These are phyloP conservation scores for Nebria salina DNA, from an alignment of 2,888 invertebrate species.

Conservation along the genomic window DNA sequence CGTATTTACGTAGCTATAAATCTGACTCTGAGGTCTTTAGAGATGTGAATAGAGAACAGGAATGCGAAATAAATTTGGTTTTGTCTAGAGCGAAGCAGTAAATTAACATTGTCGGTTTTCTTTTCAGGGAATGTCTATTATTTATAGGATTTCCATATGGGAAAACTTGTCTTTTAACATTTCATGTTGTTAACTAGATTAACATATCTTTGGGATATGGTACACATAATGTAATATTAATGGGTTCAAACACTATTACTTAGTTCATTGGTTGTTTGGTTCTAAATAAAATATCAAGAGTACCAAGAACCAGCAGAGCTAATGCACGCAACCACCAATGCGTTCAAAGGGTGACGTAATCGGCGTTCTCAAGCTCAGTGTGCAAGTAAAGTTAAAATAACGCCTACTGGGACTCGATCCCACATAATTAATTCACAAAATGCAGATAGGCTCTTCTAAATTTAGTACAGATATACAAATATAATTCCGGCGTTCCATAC, in stretches of 20 bases:
- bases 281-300: conserved; percentile 1
- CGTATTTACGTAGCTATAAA: background rate
- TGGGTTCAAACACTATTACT: conserved; percentile 1
- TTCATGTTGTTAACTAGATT: no score
- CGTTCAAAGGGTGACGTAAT: conserved; percentile 15
- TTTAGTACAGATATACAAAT: background rate
- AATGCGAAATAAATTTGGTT: background rate
- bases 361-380: conserved; percentile 11
- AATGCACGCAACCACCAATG: conserved; percentile 10
- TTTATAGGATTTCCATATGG: background rate
- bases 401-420: conserved; percentile 6
- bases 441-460: background rate
- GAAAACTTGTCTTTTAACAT: background rate
- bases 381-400: conserved; percentile 13
- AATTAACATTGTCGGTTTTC: background rate
- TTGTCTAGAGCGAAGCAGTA: background rate
- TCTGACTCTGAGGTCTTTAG: background rate
- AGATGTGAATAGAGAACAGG: background rate
- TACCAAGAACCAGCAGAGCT: background rate
- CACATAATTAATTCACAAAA: conserved; percentile 15
- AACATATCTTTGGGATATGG: no score
- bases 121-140: background rate
- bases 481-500: background rate
- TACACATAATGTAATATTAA: background rate
- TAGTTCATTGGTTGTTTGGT: background rate